Evolutionary conservation across 2,113 vertebrate species (phyloP), one percentile per base, ranked within the genome.

Genomic region (Perccottus glenii): DNA sequence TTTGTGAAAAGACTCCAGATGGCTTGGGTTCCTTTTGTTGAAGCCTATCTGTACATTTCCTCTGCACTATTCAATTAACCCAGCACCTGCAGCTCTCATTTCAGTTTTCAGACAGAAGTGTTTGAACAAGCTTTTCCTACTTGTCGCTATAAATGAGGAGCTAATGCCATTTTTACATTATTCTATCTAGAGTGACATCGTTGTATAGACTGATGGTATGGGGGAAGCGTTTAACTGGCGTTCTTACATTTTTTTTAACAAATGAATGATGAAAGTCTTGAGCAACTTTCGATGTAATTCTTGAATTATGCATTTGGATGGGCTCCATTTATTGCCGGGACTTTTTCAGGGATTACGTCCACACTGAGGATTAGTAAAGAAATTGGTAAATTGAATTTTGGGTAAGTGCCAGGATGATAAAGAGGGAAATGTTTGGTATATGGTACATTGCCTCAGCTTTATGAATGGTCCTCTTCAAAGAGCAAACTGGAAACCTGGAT

Each of bases 1-100:
- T 80, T 82, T 85, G 68, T 85, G 72, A 74, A 85, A 89, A 86
- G 81, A 52, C 76, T 87, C 84, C 85, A 90, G 85, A 90, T 91
- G 87, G 81, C 78, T 79, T 9, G 0, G 81, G 62, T 69, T 80
- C 46, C 78, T 77, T 86, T 85, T 83, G 82, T 84, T 62, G 50
- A 67, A 64, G 51, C 65, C 72, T 67, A 79, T 81, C 77, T 75
- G 55, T 71, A 51, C n/a, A 3, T 63, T 67, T 80, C 72, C 78
- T 75, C 67, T 16, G 64, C 72, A 43, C 44, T 64, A 77, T 85
- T 89, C 78, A 85, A 83, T 91, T 86, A 88, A 66, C 65, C 62
- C 14, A 12, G 63, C 75, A 80, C 77, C 81, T 85, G 82, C 74
- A 75, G 80, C 42, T 44, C 66, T 43, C 53, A 36, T 64, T 76